Conservation (phyloP, 2,113 vertebrate genomes). For the Pedetes capensis region DNA sequence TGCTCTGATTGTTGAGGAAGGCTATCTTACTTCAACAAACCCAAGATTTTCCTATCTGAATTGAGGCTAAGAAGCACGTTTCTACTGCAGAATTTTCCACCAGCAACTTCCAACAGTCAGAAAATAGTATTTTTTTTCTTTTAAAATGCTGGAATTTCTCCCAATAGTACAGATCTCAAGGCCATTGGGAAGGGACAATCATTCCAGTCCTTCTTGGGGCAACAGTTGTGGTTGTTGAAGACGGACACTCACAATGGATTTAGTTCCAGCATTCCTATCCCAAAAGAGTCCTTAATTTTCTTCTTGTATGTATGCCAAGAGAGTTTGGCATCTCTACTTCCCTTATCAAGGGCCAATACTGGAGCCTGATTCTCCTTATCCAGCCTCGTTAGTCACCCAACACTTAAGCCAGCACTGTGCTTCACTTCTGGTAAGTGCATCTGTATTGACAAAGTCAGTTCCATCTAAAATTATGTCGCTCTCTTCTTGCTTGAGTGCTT, state of each 20-base stretch:
- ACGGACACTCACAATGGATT: not conserved
- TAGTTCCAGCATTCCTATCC: conserved; percentile 39
- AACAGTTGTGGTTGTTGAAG: not conserved
- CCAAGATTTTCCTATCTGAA: not conserved
- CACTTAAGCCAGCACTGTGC: conserved; percentile 19
- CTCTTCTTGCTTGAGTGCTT: conserved; percentile 43
- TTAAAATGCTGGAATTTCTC: not conserved
- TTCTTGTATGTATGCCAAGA: not conserved
- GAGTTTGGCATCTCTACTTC: conserved; percentile 39
- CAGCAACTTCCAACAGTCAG: conserved; percentile 6
- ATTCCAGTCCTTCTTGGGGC: conserved; percentile 37
- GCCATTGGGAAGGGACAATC: not conserved
- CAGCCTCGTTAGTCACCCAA: conserved; percentile 32
- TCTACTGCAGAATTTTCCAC: not conserved
- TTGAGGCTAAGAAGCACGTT: not conserved
- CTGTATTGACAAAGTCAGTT: conserved; percentile 1
- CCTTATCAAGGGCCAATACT: conserved; percentile 25
- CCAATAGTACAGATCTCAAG: not conserved
- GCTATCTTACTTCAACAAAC: not conserved
- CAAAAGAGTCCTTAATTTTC: conserved; percentile 43
- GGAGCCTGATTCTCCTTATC: not conserved
- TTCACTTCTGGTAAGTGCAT: not conserved
- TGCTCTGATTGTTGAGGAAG: not conserved
- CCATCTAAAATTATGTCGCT: conserved; percentile 25
- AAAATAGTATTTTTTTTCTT: conserved; percentile 1